Percentiles rank a stretch among this genome's conserved stretches.
phyloP scores from a whole-genome alignment of 2,888 invertebrate genomes.

The Platycheirus rosarum region DNA sequence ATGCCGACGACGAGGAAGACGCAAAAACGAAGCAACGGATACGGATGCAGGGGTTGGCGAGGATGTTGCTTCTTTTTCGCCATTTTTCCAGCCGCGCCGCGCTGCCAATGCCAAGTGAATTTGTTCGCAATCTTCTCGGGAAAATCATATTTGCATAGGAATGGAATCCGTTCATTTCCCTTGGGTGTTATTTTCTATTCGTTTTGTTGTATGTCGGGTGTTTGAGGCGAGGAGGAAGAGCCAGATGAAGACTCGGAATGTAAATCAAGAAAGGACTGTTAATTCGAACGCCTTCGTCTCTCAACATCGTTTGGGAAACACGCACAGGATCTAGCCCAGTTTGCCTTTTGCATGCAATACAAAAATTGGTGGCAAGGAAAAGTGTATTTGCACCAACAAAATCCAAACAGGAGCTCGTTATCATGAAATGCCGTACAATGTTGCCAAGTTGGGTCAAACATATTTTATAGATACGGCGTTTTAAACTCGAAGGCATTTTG shows the following conservation, averaged over 20 bases:
- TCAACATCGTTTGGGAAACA: constrained; percentile 58
- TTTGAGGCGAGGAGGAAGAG: constrained; percentile 22
- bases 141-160: constrained; percentile 74
- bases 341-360: neutral
- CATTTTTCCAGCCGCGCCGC: constrained; percentile 37
- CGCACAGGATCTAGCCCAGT: constrained; percentile 48
- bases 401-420: constrained; percentile 27
- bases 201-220: constrained; percentile 43
- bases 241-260: constrained; percentile 42
- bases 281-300: constrained; percentile 44
- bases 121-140: constrained; percentile 72
- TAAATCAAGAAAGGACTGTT: constrained; percentile 63
- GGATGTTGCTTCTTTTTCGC: neutral
- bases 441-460: constrained; percentile 26
- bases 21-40: neutral
- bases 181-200: constrained; percentile 70
- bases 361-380: constrained; percentile 29
- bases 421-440: neutral
- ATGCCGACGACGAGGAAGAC: no score
- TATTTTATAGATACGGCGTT: no score
- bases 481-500: no score
- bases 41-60: neutral
- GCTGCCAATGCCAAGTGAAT: constrained; percentile 70
- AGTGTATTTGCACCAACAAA: no score
- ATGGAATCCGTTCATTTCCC: constrained; percentile 73